These are phyloP conservation scores for Tigriopus japonicus DNA, from an alignment of 1,140 invertebrate species.

Conservation along the genomic window DNA sequence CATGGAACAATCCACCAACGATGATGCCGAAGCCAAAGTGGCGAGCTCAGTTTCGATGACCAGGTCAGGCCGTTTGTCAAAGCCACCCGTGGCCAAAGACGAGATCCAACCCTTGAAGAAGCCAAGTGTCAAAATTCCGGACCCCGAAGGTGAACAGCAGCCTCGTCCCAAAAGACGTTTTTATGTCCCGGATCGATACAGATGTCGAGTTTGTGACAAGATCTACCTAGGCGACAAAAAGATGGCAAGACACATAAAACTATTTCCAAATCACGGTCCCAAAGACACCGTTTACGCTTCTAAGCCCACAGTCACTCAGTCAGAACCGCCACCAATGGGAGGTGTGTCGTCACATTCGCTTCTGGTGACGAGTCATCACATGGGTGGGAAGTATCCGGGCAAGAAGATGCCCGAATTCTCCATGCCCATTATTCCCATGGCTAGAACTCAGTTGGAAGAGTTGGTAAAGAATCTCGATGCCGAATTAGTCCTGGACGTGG, in stretches of 20 bases:
- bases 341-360: background rate
- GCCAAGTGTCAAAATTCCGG: background rate
- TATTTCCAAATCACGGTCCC: background rate
- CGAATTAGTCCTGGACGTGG: conserved; percentile 5
- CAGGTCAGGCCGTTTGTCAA: background rate
- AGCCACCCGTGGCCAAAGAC: background rate
- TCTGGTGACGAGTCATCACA: background rate
- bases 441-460: background rate
- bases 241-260: conserved; percentile 3
- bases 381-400: background rate
- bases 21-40: background rate
- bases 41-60: background rate
- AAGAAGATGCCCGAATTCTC: background rate
- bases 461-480: conserved; percentile 5
- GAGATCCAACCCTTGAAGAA: background rate
- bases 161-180: background rate
- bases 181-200: background rate
- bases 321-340: too few relatives aligned
- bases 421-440: conserved; percentile 7
- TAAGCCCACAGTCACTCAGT: too few relatives aligned
- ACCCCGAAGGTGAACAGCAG: background rate
- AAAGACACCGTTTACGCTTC: background rate
- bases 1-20: background rate
- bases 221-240: conserved; percentile 3
- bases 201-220: conserved; percentile 1